Conservation (phyloP, 1,140 invertebrate genomes). For the Hydropsyche tenuis region DNA sequence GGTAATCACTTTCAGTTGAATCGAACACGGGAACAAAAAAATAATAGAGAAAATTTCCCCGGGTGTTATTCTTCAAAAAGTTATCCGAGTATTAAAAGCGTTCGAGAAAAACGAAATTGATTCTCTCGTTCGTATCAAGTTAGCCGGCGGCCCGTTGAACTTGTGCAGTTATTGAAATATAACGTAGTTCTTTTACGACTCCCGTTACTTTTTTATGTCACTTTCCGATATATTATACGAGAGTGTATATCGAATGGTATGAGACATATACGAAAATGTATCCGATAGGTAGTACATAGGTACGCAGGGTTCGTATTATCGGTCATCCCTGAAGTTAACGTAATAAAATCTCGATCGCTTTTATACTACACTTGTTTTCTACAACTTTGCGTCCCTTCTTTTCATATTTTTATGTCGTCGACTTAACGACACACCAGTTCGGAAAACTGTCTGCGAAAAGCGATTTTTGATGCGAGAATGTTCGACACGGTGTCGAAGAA, state of each 20-base stretch:
- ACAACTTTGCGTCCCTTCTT: slow-evolving; percentile 4
- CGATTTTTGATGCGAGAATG: too few relatives aligned
- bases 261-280: too few relatives aligned
- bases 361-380: slow-evolving; percentile 23
- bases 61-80: background rate
- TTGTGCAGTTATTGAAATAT: slow-evolving; percentile 22
- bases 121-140: background rate
- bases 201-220: background rate
- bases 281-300: too few relatives aligned
- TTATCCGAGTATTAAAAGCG: background rate
- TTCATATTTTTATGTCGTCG: slow-evolving; percentile 16
- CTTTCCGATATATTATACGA: background rate
- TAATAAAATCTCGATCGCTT: slow-evolving; percentile 20
- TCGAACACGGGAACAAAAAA: too few relatives aligned
- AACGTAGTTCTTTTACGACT: slow-evolving; percentile 13
- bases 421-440: slow-evolving; percentile 1
- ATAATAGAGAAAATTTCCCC: too few relatives aligned
- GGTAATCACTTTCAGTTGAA: too few relatives aligned
- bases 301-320: background rate
- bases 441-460: too few relatives aligned
- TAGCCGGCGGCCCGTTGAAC: slow-evolving; percentile 5
- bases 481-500: too few relatives aligned
- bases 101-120: slow-evolving; percentile 19
- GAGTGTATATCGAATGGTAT: too few relatives aligned
- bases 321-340: slow-evolving; percentile 8